Evolutionary conservation across 2,797 vertebrate genomes (phyloP).

Genomic region (Coccyzus lansbergi): DNA sequence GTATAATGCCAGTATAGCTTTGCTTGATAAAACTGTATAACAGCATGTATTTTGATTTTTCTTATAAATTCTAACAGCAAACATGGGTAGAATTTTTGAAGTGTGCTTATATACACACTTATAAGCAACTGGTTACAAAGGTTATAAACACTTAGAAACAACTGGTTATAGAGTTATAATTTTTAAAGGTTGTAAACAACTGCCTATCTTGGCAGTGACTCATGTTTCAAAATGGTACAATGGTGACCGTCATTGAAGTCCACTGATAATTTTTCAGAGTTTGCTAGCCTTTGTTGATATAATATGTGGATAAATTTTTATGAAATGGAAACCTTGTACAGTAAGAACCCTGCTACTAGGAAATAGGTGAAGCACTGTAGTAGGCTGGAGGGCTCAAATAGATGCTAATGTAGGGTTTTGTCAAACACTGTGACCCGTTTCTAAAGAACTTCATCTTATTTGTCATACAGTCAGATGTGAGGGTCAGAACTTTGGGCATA

Average conservation of each 20-base stretch:
- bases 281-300: background rate
- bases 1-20: background rate
- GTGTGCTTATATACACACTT: background rate
- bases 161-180: no score
- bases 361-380: rapidly evolving
- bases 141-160: no score
- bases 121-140: no score
- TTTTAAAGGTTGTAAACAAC: background rate
- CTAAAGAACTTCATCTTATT: background rate
- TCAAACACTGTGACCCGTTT: background rate
- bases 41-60: conserved; percentile 1
- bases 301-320: background rate
- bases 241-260: background rate
- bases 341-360: background rate
- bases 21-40: conserved; percentile 54
- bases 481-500: background rate
- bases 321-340: background rate
- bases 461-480: background rate
- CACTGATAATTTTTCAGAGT: background rate
- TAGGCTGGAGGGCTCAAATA: background rate
- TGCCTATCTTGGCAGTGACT: background rate
- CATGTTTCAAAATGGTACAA: background rate
- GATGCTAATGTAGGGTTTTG: background rate
- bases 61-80: background rate
- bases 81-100: background rate